A percentile compares a stretch with the other conserved stretches of the same genome.
Evolutionary conservation across 1,140 invertebrate species (phyloP).

Genomic region (Cephus cinctus): DNA sequence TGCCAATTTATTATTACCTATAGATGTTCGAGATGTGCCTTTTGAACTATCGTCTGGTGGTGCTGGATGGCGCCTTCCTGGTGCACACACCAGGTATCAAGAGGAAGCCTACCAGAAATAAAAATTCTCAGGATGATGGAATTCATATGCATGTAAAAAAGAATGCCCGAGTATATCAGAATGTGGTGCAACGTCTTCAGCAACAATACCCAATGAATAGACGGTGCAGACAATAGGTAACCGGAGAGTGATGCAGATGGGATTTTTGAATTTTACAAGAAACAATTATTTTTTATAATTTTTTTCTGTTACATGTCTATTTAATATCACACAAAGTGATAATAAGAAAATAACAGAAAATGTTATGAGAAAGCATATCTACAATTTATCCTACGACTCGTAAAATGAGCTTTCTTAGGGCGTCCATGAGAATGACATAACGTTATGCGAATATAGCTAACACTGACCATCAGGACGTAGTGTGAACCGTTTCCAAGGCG

Average conservation of each 20-base stretch:
- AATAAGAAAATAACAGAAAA: too few species aligned
- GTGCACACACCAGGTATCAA: slow-evolving; percentile 75
- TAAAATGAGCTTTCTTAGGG: too few species aligned
- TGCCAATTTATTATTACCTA: slow-evolving; percentile 17
- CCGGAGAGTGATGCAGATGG: too few species aligned
- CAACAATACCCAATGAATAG: slow-evolving; percentile 61
- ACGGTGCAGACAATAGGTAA: slow-evolving; percentile 56
- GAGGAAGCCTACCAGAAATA: slow-evolving; percentile 44
- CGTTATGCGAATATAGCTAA: too few species aligned
- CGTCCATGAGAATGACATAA: too few species aligned
- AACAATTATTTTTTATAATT: background rate
- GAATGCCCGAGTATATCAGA: slow-evolving; percentile 65
- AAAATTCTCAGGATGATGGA: slow-evolving; percentile 40
- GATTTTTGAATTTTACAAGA: too few species aligned
- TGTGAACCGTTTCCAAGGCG: too few species aligned
- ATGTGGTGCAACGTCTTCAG: slow-evolving; percentile 60
- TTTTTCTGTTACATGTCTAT: too few species aligned
- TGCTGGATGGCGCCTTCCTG: slow-evolving; percentile 77
- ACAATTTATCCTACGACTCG: too few species aligned
- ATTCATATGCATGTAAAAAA: slow-evolving; percentile 58
- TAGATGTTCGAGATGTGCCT: slow-evolving; percentile 82
- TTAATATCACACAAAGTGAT: too few species aligned
- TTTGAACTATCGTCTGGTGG: slow-evolving; percentile 71
- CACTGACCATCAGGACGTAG: too few species aligned
- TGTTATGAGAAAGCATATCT: too few species aligned